phyloP scores from a whole-genome alignment of 2,113 vertebrate species.

The Mobula birostris region DNA sequence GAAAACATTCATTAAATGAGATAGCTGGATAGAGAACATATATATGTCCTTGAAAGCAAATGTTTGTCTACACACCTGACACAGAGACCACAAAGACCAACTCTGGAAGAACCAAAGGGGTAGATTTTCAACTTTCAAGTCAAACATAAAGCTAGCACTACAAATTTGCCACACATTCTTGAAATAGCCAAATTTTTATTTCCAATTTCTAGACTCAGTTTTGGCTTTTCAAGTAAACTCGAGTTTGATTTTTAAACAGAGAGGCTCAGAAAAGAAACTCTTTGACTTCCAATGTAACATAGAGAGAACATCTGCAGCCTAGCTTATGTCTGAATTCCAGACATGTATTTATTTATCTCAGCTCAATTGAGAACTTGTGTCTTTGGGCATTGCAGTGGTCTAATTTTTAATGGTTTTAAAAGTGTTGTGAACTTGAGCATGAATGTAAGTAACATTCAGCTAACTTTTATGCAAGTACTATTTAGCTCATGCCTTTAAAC shows the following conservation, averaged over 20 bases:
- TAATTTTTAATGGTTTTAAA: not conserved
- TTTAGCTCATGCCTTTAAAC: not conserved
- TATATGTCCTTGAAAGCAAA: too few species aligned
- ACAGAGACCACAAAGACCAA: not conserved
- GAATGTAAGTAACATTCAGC: not conserved
- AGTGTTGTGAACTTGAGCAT: not conserved
- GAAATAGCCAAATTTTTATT: not conserved
- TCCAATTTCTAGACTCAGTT: not conserved
- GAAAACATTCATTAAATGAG: not conserved
- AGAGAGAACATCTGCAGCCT: not conserved
- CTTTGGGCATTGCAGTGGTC: not conserved
- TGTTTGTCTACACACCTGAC: not conserved
- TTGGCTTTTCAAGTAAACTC: not conserved
- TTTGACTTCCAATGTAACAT: not conserved
- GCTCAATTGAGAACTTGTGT: not conserved
- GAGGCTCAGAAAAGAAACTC: not conserved
- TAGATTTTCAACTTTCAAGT: too few species aligned
- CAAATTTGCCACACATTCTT: not conserved
- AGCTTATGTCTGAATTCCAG: not conserved
- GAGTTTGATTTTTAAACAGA: not conserved
- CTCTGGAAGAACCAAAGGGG: not conserved
- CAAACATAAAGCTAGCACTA: not conserved
- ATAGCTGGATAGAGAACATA: not conserved
- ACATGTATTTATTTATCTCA: not conserved
- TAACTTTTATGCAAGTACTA: not conserved